Evolutionary conservation across 2,113 vertebrate genomes (phyloP).

Genomic region (Caranx melampygus): DNA sequence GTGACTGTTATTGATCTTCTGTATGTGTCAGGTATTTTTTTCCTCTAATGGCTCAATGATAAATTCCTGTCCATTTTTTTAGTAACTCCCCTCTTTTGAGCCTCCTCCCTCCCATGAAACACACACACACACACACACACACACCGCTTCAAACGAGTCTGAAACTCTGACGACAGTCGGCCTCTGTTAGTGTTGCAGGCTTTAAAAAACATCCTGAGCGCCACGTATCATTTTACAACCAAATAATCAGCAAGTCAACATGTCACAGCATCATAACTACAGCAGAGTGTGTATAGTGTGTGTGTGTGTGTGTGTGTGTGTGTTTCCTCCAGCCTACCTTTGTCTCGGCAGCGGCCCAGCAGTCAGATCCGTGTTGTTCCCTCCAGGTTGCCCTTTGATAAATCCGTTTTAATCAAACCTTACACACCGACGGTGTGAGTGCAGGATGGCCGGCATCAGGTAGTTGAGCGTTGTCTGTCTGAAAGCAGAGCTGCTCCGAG

Average conservation of each 20-base stretch:
- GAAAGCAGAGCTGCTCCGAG: constrained; percentile 44
- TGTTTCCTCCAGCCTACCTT: constrained; percentile 49
- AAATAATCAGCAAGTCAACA: constrained; percentile 17
- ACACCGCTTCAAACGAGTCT: constrained; percentile 13
- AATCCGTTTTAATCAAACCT: constrained; percentile 54
- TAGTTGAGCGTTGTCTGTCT: background rate
- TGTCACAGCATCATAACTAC: background rate
- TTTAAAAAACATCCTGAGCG: constrained; percentile 26
- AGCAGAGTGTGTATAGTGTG: too few species aligned
- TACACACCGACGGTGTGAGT: background rate
- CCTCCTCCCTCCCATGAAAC: constrained; percentile 16
- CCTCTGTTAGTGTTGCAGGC: constrained; percentile 24
- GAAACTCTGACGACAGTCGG: constrained; percentile 24
- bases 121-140: background rate
- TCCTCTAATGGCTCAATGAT: constrained; percentile 45
- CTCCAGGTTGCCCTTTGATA: constrained; percentile 41
- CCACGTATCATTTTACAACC: constrained; percentile 10
- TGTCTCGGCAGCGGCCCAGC: background rate
- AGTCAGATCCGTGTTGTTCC: background rate
- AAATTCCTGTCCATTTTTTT: constrained; percentile 22
- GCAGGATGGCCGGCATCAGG: background rate
- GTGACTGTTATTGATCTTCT: background rate
- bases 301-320: too few species aligned
- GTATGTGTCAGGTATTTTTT: constrained; percentile 25
- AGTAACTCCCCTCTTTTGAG: constrained; percentile 25